These are phyloP conservation scores for Siniperca obscura DNA, from an alignment of 2,797 vertebrate genomes.

Conservation along the genomic window DNA sequence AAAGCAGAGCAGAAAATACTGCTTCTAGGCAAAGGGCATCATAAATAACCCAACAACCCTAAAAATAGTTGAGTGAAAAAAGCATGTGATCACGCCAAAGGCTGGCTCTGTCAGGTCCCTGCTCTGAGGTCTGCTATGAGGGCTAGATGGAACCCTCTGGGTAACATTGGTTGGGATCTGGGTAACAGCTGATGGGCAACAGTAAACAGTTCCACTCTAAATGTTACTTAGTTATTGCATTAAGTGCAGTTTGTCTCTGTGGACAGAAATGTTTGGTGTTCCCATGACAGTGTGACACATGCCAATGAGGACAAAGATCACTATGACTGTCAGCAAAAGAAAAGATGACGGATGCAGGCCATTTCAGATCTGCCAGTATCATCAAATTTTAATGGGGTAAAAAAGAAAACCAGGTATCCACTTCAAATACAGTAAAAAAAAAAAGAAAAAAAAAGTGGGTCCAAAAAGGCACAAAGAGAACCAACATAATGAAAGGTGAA, in stretches of 20 bases:
- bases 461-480: background rate
- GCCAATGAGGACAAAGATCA: conserved; percentile 29
- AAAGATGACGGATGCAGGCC: background rate
- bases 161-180: conserved; percentile 17
- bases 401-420: background rate
- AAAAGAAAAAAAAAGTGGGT: no score
- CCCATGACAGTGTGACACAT: background rate
- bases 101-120: conserved; percentile 57
- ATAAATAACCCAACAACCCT: conserved; percentile 74
- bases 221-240: background rate
- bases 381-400: background rate
- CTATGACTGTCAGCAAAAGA: conserved; percentile 22
- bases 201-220: background rate
- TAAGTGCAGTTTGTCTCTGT: background rate
- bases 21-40: conserved; percentile 62
- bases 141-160: conserved; percentile 13
- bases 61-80: conserved; percentile 66
- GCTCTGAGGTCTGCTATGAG: conserved; percentile 37
- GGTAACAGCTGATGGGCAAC: background rate
- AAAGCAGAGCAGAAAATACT: conserved; percentile 47
- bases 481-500: background rate
- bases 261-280: background rate
- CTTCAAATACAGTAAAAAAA: background rate
- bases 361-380: conserved; percentile 11
- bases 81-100: conserved; percentile 53